Evolutionary conservation across 2,888 invertebrate genomes (phyloP), one percentile per base, ranked within the genome.

Genomic region (Tenthredo scrophulariae): DNA sequence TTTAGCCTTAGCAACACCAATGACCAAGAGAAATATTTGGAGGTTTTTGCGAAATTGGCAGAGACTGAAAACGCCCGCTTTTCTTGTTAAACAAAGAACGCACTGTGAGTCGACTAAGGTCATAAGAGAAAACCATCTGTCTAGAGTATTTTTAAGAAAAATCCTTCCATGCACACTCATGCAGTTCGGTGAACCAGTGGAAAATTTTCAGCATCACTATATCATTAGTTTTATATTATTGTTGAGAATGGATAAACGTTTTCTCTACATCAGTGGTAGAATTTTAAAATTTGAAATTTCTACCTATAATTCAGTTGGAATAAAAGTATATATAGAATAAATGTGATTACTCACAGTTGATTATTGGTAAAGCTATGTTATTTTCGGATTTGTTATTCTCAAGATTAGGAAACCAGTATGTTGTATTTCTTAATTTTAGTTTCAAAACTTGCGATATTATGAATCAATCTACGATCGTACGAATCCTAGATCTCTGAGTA

Each of bases 1-100:
- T 50, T 29, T 29, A 15, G 26, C 26, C 33, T 15, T n/a, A 22
- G 46, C 62, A 79, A 62, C 65, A 15, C 75, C 26, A 37, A 58
- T 58, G 37, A 62, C 58, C 79, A 18, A 79, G 79, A 79, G 43
- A 79, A 62, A 58, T 58, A 62, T 80, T 80, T 40, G 80, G 62
- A 62, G 62, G 62, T 18, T 80, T 80, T 80, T 89, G 90, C 88
- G 62, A 87, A 88, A 88, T 86, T 88, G 88, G 90, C 89, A 90
- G 50, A 67, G 83, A 67, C 37, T 33, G 43, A 87, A 87, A 87
- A 75, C 75, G 10, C 86, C 86, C 58, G 70, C 26, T 72, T 37
- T 33, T 33, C 33, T 65, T 15, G 26, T 58, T 58, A 54, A 50
- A 84, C 50, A 86, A 82, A 84, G 62, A 46, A 29, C 65, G 22